Evolutionary conservation across 1,140 invertebrate species (phyloP), one percentile per base, ranked within the genome.

Genomic region (Drosophila erecta): DNA sequence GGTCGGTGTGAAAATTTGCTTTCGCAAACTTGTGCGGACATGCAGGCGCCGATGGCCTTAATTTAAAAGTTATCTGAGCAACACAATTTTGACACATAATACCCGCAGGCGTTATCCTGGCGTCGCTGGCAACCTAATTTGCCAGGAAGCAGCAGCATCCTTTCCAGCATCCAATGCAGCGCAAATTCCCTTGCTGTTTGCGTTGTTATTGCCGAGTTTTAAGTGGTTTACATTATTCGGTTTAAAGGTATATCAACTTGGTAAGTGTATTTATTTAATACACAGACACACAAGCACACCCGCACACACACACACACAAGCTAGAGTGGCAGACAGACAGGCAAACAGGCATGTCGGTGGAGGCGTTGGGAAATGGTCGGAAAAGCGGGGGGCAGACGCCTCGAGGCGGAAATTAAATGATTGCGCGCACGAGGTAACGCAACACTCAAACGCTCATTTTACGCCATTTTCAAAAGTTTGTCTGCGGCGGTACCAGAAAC

Each of bases 201-300:
- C 43, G 67, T 86, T 87, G 83, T 85, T 87, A 87, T 85, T 85
- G 83, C 79, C 49, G 84, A 79, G 79, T 89, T 87, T 89, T 87
- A 87, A 87, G 83, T 87, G 83, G 84, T 79, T 87, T 87, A 89
- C 84, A 89, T 89, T 87, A 87, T 87, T 87, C 84, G 79, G 84
- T 79, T 87, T 87, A 87, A 87, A 87, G 83, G 79, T 83, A 83
- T 89, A 83, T 87, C 79, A 87, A 83, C 84, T 89, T 83, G 84
- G 83, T 89, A 87, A 87, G 79, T 87, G 83, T 87, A 87, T 89
- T 87, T 87, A 87, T 87, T 87, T 87, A 87, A 87, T 89, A 79
- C 62, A 87, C 75, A 69, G 75, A 71, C 69, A 75, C 14, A 38
- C 37, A 14, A 30, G 76, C 62, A 83, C 33, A 10, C 33, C 76